phyloP scores from a whole-genome alignment of 2,113 vertebrate genomes.

The Anas platyrhynchos region DNA sequence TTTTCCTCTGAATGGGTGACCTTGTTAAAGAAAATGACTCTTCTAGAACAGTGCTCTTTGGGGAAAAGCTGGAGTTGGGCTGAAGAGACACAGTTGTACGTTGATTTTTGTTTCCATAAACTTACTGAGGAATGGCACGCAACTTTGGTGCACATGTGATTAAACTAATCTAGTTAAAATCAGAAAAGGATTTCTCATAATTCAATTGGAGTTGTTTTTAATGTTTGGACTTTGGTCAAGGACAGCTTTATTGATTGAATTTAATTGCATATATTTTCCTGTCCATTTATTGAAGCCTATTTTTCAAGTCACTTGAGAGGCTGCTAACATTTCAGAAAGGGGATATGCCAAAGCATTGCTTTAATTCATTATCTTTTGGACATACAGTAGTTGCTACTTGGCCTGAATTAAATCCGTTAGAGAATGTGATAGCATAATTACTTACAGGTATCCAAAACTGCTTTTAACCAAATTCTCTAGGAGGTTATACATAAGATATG shows the following conservation, averaged over 20 bases:
- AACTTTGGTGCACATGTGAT: constrained; percentile 49
- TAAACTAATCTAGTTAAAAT: constrained; percentile 76
- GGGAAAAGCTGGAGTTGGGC: not conserved
- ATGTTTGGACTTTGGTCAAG: constrained; percentile 78
- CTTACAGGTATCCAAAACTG: constrained; percentile 76
- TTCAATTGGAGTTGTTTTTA: constrained; percentile 76
- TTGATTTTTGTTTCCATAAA: constrained; percentile 47
- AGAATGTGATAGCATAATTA: constrained; percentile 81
- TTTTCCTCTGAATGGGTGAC: not conserved
- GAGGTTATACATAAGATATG: constrained; percentile 63
- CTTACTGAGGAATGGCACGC: constrained; percentile 1
- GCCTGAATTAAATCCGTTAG: constrained; percentile 79
- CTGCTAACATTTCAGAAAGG: constrained; percentile 79
- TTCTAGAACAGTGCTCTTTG: not conserved
- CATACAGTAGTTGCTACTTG: constrained; percentile 74
- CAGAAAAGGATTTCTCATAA: constrained; percentile 76
- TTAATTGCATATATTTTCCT: constrained; percentile 82
- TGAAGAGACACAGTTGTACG: not conserved
- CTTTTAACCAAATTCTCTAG: constrained; percentile 70
- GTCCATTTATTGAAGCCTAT: constrained; percentile 74
- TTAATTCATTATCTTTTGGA: constrained; percentile 86
- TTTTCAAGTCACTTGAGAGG: constrained; percentile 79
- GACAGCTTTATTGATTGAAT: constrained; percentile 79
- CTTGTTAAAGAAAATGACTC: not conserved
- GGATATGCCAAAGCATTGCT: constrained; percentile 77